These are phyloP conservation scores for Thecocarcelia acutangulata DNA, from an alignment of 2,888 invertebrate genomes.

Conservation along the genomic window DNA sequence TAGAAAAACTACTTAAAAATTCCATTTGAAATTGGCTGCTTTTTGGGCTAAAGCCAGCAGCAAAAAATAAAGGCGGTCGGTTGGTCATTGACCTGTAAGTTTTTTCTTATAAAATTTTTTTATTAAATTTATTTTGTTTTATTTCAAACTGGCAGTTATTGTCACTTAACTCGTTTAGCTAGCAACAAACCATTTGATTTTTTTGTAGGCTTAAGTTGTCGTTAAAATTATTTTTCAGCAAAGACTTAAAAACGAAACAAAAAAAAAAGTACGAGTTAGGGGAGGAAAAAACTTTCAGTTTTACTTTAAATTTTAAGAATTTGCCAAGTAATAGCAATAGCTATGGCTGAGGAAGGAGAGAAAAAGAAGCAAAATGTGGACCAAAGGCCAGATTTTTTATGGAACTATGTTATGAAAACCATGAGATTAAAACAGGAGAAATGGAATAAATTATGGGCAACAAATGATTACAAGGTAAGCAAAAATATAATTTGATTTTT, in stretches of 20 bases:
- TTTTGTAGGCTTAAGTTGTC: not conserved
- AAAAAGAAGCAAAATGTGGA: conserved; percentile 70
- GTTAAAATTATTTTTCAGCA: not conserved
- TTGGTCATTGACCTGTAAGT: not conserved
- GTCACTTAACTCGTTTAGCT: conserved; percentile 55
- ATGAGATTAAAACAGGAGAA: conserved; percentile 76
- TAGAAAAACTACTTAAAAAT: not conserved
- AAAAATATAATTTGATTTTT: too few relatives aligned
- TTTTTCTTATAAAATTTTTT: conserved; percentile 1
- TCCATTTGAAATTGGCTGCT: conserved; percentile 39
- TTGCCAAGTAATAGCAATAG: not conserved
- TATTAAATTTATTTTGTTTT: conserved; percentile 35
- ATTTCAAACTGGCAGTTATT: conserved; percentile 52
- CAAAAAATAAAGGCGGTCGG: not conserved
- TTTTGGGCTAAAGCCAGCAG: conserved; percentile 8
- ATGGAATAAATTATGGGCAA: conserved; percentile 75
- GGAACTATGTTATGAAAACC: conserved; percentile 75
- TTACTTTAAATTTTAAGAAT: conserved; percentile 47
- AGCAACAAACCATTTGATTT: not conserved
- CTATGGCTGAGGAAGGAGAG: conserved; percentile 72
- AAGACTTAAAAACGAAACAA: not conserved
- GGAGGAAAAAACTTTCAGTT: conserved; percentile 1
- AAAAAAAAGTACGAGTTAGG: not conserved
- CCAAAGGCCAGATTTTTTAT: conserved; percentile 73
- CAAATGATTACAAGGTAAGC: conserved; percentile 73